Base-by-base conservation (phyloP, 2,113 vertebrate genomes). In the Poecilia latipinna region DNA sequence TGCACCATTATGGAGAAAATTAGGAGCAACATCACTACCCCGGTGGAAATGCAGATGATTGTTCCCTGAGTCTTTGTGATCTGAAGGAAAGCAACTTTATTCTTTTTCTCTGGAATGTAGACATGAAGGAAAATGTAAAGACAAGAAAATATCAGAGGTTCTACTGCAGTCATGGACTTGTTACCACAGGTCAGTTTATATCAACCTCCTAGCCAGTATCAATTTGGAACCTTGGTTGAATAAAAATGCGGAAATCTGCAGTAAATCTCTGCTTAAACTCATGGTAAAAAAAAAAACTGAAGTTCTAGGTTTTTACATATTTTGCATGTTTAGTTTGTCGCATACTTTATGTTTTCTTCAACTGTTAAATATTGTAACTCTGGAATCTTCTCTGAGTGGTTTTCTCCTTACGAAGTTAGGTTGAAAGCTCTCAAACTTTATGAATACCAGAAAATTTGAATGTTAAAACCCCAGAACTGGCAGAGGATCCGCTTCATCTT, bases 1-100 rank as follows among this genome's bases (percentile, higher is more conserved):
- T 99, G 97, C 32, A 99, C 97, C 72, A 98, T 88, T 82, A 99
- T 94, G 77, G 97, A 99, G 91, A 99, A 92, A 61, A 97, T 91
- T 65, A 99, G 95, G 61, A 99, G 97, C 68, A 99, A 95, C 83
- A 98, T 90, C 85, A 99, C 97, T 62, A 98, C 92, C 19, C 97
- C 97, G 29, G 96, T 96, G 0, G 97, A 96, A 75, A 97, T 93
- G 51, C 96, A 96, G 89, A 99, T 98, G 32, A 98, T 92, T 39
- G 96, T 99, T 69, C 96, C 95, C 0, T 99, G 97, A 54, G 97
- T 97, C 88, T 89, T 97, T 77, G 96, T 97, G 88, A 99, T 96
- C 42, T 97, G 96, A 68, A 97, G 95, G 89, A 99, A 98, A 29
- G 98, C 35, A 65, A 95, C 92, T 70, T 92, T 90, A 84, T 62